A percentile compares a stretch with the other conserved stretches of the same genome.
Conservation (phyloP, 92 coral and sea anemone genomes). For the Chrysogorgia sp. region DNA sequence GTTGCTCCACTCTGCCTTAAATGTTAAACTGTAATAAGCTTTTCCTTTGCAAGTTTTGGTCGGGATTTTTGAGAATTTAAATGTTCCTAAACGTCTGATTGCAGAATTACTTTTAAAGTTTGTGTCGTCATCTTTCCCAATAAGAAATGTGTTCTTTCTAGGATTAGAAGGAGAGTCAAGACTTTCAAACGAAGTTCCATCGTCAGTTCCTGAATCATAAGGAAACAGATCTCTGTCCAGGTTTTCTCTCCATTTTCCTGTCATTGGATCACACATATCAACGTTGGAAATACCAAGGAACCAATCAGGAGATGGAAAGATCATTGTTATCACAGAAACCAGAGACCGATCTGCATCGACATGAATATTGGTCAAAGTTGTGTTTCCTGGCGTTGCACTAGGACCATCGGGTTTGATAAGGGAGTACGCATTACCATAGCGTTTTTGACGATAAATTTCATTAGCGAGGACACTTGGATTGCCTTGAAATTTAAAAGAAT, state of each 20-base stretch:
- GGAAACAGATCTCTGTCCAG: background rate
- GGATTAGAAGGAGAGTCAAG: background rate
- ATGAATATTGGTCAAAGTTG: no score
- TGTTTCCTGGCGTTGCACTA: no score
- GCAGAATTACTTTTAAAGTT: background rate
- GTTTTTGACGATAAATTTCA: no score
- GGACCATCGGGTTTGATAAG: no score
- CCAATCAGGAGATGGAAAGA: constrained; percentile 11
- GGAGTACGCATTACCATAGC: no score
- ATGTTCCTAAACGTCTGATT: background rate
- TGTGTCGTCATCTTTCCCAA: background rate
- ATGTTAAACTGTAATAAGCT: no score
- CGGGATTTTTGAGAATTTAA: background rate
- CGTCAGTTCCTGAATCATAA: constrained; percentile 6
- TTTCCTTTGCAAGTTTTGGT: no score
- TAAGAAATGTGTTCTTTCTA: background rate
- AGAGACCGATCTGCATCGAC: background rate
- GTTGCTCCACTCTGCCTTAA: no score
- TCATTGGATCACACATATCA: background rate
- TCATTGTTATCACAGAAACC: constrained; percentile 2
- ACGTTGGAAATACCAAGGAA: background rate
- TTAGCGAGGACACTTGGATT: no score
- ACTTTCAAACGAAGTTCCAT: background rate
- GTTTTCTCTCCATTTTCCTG: background rate
- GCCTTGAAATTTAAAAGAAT: no score